Base-by-base conservation (phyloP, 2,797 vertebrate species). In the Scleropages formosus region DNA sequence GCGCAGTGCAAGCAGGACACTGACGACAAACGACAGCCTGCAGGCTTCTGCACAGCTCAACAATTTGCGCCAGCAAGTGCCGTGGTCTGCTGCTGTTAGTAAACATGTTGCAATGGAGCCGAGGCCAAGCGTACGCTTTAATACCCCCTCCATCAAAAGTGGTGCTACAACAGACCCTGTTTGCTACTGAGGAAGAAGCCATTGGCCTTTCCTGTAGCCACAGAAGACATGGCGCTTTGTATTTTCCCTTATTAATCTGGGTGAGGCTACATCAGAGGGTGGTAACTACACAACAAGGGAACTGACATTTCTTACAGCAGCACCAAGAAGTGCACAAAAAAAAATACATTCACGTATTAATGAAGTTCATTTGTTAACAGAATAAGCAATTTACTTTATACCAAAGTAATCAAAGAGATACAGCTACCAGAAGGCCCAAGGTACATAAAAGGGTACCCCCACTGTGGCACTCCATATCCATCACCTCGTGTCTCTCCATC, bases 21-120 rank as follows among this genome's bases (percentile, higher is more conserved):
- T 39, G 31, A 39, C 6, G 31, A 39, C 47, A 61, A 39, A 59
- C 31, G 27, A n/a, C 53, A 62, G 70, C 74, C 39, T 26, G 69
- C 73, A 62, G 24, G 67, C 31, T 75, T 79, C 76, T 65, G 69
- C 74, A 47, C 74, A 53, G 62, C 71, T 78, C 78, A 75, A 75
- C 68, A 79, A 16, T 26, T 67, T 64, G 74, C 75, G 10, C 24
- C 62, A 76, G 44, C 62, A 67, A 79, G 24, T 53, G 18, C 10
- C 77, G 64, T n/a, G 59, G 78, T 75, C 3, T 47, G 56, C 51
- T 53, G 7, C 73, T 20, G 75, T 73, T 62, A 81, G 59, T 51
- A 76, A 60, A 79, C 26, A 58, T 46, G 22, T 27, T 63, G 44
- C 78, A 77, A 31, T 78, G 46, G 60, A 65, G 13, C 8, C 31